Conservation (phyloP, 2,888 invertebrate species). For the Rhamphomyia laevipes region DNA sequence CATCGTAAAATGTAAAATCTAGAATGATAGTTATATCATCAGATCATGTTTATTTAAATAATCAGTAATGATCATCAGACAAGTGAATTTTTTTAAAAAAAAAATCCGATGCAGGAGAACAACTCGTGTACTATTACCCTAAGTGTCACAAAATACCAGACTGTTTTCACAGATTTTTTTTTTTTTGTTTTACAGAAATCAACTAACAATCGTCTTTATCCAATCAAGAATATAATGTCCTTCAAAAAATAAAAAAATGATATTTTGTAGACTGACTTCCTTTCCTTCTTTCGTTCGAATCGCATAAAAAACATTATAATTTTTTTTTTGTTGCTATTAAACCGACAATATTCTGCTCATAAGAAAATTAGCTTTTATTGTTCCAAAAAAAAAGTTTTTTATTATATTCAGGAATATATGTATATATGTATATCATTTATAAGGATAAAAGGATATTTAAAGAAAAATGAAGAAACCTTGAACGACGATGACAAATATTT, state of each 20-base stretch:
- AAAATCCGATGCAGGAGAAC: no score
- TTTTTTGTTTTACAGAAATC: not conserved
- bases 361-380: conserved; percentile 11
- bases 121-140: no score
- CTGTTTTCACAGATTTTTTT: no score
- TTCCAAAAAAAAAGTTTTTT: not conserved
- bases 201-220: not conserved
- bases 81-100: no score
- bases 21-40: no score
- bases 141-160: no score
- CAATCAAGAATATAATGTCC: not conserved
- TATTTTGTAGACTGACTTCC: not conserved
- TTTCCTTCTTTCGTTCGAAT: no score
- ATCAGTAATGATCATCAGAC: no score
- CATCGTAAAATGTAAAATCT: no score
- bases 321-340: not conserved
- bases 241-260: not conserved
- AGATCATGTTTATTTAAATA: no score
- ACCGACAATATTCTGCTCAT: not conserved
- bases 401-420: not conserved
- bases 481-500: conserved; percentile 13
- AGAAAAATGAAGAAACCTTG: not conserved
- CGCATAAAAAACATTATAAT: not conserved
- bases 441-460: no score
- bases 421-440: not conserved